Evolutionary conservation across 2,113 vertebrate genomes (phyloP), one percentile per base, ranked within the genome.

Genomic region (Pelmatolapia mariae): DNA sequence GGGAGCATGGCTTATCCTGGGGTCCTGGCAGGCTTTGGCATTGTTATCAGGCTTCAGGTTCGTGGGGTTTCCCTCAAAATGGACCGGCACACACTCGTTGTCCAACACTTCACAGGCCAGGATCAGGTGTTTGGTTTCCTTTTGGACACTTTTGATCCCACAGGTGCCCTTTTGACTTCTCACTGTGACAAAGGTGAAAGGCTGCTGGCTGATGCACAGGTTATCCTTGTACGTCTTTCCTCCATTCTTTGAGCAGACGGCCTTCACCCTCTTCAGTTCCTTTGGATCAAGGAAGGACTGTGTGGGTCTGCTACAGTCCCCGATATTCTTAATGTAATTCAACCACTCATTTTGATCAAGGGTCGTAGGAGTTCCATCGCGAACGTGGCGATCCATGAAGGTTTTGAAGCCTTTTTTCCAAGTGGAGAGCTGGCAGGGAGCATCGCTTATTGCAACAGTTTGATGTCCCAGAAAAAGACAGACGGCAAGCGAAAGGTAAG

Each of bases 51-150:
- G 96, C 31, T 8, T 86, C 1, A 2, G 1, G 19, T 43, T 5
- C 0, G 29, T 2, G 1, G 93, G 84, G 88, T 97, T 97, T 22
- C 94, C 96, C 84, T 97, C 95, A 22, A 96, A 97, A 36, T 97
- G 96, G 54, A 97, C 95, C 0, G 96, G 96, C n/a, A 96, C 40
- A 40, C 96, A 97, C 26, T 80, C 68, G 10, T 96, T 91, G 3
- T 61, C 80, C 66, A 97, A 79, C 12, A 80, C 45, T 3, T 96
- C 95, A 56, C 96, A 97, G 47, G 94, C 96, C 82, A 97, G 94
- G 81, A 97, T 96, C 88, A 97, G 93, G 81, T 97, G 93, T 82
- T 96, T 97, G 36, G 12, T 93, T 59, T 97, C 96, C 4, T 40
- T 2, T 0, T 1, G 38, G 3, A 96, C 12, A n/a, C 54, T 95